Evolutionary conservation across 2,888 invertebrate genomes (phyloP).

Genomic region (Drosophila infuscata): DNA sequence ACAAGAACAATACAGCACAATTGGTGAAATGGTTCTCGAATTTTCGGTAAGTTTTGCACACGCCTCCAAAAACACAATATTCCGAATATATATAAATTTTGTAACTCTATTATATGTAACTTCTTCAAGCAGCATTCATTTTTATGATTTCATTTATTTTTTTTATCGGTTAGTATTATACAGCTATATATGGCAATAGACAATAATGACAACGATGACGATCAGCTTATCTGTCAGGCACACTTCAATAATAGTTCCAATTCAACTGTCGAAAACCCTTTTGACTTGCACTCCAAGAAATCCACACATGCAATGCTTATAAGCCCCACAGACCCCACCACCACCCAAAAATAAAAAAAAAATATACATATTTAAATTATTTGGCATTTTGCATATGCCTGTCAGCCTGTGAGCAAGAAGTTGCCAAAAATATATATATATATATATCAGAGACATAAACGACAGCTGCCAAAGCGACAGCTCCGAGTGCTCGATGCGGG

Average conservation of each 20-base stretch:
- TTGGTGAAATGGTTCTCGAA: slow-evolving; percentile 99
- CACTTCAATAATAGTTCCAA: slow-evolving; percentile 29
- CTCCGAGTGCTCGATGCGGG: slow-evolving; percentile 19
- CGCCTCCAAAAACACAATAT: background rate
- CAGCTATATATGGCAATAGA: slow-evolving; percentile 4
- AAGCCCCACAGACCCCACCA: background rate
- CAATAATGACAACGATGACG: background rate
- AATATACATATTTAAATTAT: slow-evolving; percentile 1
- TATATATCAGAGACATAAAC: slow-evolving; percentile 32
- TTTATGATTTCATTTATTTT: slow-evolving; percentile 65
- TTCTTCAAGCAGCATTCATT: slow-evolving; percentile 71
- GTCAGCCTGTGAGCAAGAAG: slow-evolving; percentile 63
- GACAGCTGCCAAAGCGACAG: slow-evolving; percentile 62
- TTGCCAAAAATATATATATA: slow-evolving; percentile 59
- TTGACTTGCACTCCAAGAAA: slow-evolving; percentile 76
- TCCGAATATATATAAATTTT: background rate
- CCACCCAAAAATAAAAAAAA: background rate
- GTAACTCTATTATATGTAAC: slow-evolving; percentile 24
- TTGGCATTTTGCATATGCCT: slow-evolving; percentile 61
- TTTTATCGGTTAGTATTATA: slow-evolving; percentile 15
- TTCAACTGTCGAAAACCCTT: slow-evolving; percentile 67
- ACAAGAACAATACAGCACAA: slow-evolving; percentile 99
- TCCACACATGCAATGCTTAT: slow-evolving; percentile 60
- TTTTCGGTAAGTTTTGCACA: slow-evolving; percentile 93
- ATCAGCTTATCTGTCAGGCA: slow-evolving; percentile 32